Conservation (phyloP, 1,140 invertebrate genomes). For the Spodoptera litura region DNA sequence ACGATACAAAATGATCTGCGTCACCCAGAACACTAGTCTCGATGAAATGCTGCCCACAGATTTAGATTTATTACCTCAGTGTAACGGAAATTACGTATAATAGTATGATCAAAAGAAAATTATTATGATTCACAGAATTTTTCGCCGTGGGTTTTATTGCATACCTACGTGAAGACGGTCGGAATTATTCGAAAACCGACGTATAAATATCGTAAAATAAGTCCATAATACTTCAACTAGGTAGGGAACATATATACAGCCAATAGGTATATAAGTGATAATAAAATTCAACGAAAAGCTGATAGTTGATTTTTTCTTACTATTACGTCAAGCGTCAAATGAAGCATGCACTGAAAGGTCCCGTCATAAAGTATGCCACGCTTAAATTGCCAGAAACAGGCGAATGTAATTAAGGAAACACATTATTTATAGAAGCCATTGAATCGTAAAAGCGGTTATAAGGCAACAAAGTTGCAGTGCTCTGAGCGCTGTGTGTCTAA, state of each 20-base stretch:
- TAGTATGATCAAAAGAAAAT: constrained; percentile 16
- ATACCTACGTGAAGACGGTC: neutral
- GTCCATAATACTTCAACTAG: too few relatives aligned
- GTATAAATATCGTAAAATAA: too few relatives aligned
- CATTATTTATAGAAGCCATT: neutral
- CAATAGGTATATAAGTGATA: too few relatives aligned
- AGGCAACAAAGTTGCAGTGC: constrained; percentile 14
- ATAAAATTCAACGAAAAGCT: too few relatives aligned
- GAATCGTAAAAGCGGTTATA: constrained; percentile 1
- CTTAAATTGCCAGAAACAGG: neutral
- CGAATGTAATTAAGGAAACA: neutral
- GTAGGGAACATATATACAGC: too few relatives aligned
- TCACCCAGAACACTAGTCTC: constrained; percentile 51
- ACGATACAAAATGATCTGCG: constrained; percentile 45
- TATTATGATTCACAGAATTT: constrained; percentile 3
- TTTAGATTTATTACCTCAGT: constrained; percentile 44
- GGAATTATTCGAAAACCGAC: neutral
- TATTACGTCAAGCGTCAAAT: too few relatives aligned
- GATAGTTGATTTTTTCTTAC: too few relatives aligned
- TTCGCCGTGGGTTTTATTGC: too few relatives aligned
- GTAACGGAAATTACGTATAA: constrained; percentile 28
- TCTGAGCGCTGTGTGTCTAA: neutral
- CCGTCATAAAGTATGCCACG: neutral
- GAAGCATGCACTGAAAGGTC: neutral
- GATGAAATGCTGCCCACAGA: constrained; percentile 48